A percentile compares a stretch with the other conserved stretches of the same genome.
Evolutionary conservation across 2,797 vertebrate species (phyloP).

Genomic region (Urophycis tenuis): DNA sequence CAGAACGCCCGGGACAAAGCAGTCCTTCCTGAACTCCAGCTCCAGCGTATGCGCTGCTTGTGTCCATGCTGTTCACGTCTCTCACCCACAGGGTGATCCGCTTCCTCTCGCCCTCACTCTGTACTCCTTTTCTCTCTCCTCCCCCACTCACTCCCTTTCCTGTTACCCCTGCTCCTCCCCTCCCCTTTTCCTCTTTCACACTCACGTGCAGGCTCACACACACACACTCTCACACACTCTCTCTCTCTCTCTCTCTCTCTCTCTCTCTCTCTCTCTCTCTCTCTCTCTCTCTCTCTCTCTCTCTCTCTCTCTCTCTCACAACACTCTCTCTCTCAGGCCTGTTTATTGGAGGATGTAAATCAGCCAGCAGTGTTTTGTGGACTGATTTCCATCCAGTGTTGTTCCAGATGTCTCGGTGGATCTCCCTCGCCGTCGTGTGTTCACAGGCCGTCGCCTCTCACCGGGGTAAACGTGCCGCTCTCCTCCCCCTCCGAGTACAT

Average conservation of each 20-base stretch:
- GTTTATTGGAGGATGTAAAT: no score
- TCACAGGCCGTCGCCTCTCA: not conserved
- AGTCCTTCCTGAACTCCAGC: not conserved
- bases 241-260: conserved; percentile 5
- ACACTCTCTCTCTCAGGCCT: conserved; percentile 10
- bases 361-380: not conserved
- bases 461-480: not conserved
- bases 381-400: not conserved
- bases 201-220: conserved; percentile 43
- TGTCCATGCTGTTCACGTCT: not conserved
- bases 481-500: conserved; percentile 42
- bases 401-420: not conserved
- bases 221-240: conserved; percentile 10
- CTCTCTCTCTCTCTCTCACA: not conserved
- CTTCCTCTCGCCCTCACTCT: not conserved
- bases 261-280: conserved; percentile 6
- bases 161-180: not conserved
- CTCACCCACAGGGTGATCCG: not conserved
- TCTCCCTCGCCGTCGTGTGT: not conserved
- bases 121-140: conserved; percentile 6
- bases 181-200: not conserved
- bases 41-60: not conserved
- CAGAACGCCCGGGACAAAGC: not conserved
- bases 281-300: conserved; percentile 6
- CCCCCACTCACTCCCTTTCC: conserved; percentile 31